Conservation (phyloP, 2,888 invertebrate genomes). For the Eurytoma californica region DNA sequence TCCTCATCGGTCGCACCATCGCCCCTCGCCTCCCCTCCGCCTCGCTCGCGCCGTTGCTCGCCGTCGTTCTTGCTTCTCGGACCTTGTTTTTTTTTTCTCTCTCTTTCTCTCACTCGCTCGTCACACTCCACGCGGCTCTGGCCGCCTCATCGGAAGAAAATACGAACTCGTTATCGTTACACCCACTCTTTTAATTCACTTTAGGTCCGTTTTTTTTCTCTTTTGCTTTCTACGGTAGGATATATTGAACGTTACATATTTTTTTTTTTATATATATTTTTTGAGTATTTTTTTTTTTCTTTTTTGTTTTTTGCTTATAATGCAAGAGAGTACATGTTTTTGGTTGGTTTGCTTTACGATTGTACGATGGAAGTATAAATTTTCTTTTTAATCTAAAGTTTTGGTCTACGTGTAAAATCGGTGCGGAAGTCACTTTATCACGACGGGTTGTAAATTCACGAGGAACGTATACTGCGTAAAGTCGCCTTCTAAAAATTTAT, state of each 20-base stretch:
- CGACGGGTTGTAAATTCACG: slow-evolving; percentile 22
- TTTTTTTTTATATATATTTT: slow-evolving; percentile 27
- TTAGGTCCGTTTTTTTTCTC: slow-evolving; percentile 29
- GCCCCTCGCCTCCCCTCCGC: slow-evolving; percentile 18
- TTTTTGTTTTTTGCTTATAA: slow-evolving; percentile 42
- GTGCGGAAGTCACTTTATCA: slow-evolving; percentile 42
- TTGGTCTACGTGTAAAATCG: slow-evolving; percentile 47
- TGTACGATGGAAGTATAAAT: not conserved
- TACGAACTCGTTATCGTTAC: not conserved
- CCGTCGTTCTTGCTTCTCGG: not conserved
- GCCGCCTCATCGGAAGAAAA: slow-evolving; percentile 10
- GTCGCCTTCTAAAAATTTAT: slow-evolving; percentile 39
- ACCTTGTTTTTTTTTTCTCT: not conserved
- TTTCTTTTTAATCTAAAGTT: slow-evolving; percentile 22
- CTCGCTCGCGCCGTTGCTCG: slow-evolving; percentile 4
- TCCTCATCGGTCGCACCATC: slow-evolving; percentile 60
- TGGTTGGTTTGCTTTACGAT: slow-evolving; percentile 3
- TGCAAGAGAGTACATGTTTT: slow-evolving; percentile 39
- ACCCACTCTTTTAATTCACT: slow-evolving; percentile 4
- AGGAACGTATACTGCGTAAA: slow-evolving; percentile 40
- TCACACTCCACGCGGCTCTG: not conserved
- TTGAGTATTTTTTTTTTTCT: not conserved
- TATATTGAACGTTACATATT: slow-evolving; percentile 25
- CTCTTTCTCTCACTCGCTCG: not conserved
- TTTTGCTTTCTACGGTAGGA: slow-evolving; percentile 15